Evolutionary conservation across 2,113 vertebrate species (phyloP).

Genomic region (Myrmecophaga tridactyla): DNA sequence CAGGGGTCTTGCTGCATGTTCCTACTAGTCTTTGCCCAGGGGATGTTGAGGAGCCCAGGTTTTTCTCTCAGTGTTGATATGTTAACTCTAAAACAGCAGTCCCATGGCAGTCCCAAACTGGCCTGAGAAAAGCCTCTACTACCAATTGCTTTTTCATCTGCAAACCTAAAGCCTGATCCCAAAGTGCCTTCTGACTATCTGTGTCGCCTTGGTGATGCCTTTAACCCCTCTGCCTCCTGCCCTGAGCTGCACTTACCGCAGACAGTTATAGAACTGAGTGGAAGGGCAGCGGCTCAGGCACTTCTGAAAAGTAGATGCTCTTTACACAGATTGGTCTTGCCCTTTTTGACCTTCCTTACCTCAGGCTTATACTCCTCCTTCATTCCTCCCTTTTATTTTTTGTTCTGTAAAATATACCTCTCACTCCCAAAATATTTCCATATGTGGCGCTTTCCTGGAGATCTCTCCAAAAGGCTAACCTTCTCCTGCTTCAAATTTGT

Average conservation of each 20-base stretch:
- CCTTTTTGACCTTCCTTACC: background rate
- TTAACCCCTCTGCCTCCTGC: background rate
- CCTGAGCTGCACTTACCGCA: accelerated
- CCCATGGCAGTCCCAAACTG: background rate
- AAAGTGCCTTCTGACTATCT: background rate
- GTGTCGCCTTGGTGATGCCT: background rate
- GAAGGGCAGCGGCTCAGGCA: accelerated
- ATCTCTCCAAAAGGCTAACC: background rate
- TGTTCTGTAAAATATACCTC: background rate
- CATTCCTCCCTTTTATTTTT: background rate
- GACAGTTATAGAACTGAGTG: background rate
- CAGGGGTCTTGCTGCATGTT: accelerated
- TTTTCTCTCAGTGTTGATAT: background rate
- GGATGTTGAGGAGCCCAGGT: background rate
- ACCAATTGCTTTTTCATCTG: background rate
- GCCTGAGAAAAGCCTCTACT: background rate
- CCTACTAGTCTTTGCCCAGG: background rate
- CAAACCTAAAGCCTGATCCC: too few relatives aligned
- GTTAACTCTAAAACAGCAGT: background rate
- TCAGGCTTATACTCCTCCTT: background rate
- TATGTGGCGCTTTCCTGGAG: background rate
- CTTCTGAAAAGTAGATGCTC: background rate
- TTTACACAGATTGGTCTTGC: background rate
- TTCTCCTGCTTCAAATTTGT: background rate
- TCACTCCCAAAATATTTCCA: background rate